Base-by-base conservation (phyloP, 35 echinoderm and acorn worm species). In the Anneissia japonica region DNA sequence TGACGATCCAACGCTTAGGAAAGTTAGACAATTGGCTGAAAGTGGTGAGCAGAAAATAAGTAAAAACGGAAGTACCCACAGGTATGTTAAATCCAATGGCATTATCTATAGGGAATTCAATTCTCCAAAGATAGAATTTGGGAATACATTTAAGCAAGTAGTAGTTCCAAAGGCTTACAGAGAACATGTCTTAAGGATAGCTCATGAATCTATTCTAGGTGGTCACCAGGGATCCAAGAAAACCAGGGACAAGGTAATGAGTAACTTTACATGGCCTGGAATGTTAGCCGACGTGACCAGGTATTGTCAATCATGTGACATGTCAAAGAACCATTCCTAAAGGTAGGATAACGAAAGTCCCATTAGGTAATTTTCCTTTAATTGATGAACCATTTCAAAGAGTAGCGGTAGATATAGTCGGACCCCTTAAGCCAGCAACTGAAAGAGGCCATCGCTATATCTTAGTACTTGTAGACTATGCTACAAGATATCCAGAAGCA, bases 151-250 rank as follows among this genome's bases (percentile, higher is more conserved):
- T 28, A 5, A 31, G 23, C 89, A 91, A 38, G 36, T 91, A 46
- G 84, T 91, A 23, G 84, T 87, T 26, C 77, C 89, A 55, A 31
- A 86, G 35, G 34, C 31, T 19, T 86, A 74, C 43, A 33, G 84
- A 0, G 74, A 32, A 23, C 32, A 38, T 31, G 84, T 92, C 17
- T 74, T 92, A 79, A 87, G 80, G 31, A 77, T 92, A 72, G 85
- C 90, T 73, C 90, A 87, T 77, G 90, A 92, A 76, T 55, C 74
- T 12, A 38, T 91, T 30, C 39, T 92, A 39, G 90, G 90, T 14
- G 90, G 90, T 75, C 84, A 92, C 77, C 79, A 82, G 43, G 90
- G 90, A 21, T 30, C 46, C 30, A 87, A 92, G 43, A 87, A 83
- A 34, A 92, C 90, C 4, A 16, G 55, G 31, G 64, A 87, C 35